These are phyloP conservation scores for Drosophila putrida DNA, from an alignment of 2,888 invertebrate genomes.

Conservation along the genomic window DNA sequence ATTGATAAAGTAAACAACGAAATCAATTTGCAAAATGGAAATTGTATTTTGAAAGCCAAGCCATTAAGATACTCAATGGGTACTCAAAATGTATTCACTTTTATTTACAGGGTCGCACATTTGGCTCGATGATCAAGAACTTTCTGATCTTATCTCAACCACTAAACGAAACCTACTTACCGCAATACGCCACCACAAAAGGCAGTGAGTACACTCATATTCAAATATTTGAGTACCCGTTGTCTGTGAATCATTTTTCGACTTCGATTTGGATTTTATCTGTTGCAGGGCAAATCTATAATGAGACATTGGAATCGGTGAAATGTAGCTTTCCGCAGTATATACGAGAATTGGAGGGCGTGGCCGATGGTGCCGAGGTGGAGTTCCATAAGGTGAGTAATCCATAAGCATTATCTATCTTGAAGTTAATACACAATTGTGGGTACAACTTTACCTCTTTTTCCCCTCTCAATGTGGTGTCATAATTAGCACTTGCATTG, in stretches of 20 bases:
- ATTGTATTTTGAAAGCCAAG: neutral
- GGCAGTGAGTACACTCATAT: slow-evolving; percentile 86
- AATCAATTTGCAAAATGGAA: slow-evolving; percentile 26
- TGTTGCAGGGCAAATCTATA: slow-evolving; percentile 87
- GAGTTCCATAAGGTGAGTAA: slow-evolving; percentile 91
- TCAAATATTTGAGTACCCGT: neutral
- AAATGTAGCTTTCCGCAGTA: slow-evolving; percentile 92
- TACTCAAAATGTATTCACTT: slow-evolving; percentile 9
- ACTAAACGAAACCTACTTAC: slow-evolving; percentile 89
- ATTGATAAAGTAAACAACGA: neutral
- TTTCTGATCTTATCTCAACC: slow-evolving; percentile 88
- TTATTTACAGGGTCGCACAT: slow-evolving; percentile 90
- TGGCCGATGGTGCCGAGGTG: slow-evolving; percentile 94
- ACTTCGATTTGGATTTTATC: slow-evolving; percentile 16
- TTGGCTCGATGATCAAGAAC: slow-evolving; percentile 90
- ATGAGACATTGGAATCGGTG: slow-evolving; percentile 90
- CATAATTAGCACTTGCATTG: slow-evolving; percentile 52
- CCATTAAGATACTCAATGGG: neutral
- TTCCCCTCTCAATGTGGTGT: neutral
- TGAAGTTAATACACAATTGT: slow-evolving; percentile 5
- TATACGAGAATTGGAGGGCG: slow-evolving; percentile 92
- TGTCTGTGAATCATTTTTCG: slow-evolving; percentile 10
- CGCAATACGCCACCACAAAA: slow-evolving; percentile 89
- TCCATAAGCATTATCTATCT: neutral
- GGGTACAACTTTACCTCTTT: neutral